Conservation (phyloP, 2,113 vertebrate species). For the Dipodomys merriami region DNA sequence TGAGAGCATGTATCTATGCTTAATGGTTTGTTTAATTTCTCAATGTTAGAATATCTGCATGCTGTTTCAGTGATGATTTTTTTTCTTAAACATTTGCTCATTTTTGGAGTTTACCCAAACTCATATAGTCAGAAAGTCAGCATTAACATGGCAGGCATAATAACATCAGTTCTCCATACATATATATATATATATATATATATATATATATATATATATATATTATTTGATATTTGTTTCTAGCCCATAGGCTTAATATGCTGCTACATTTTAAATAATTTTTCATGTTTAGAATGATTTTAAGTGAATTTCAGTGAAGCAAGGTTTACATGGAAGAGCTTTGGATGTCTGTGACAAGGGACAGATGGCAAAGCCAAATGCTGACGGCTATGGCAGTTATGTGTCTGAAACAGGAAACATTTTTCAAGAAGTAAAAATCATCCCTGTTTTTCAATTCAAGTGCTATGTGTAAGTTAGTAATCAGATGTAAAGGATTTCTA, state of each 20-base stretch:
- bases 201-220: no score
- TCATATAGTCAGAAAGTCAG: slow-evolving; percentile 34
- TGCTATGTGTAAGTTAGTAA: background rate
- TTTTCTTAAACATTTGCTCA: slow-evolving; percentile 75
- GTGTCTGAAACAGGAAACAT: slow-evolving; percentile 72
- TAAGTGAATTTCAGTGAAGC: slow-evolving; percentile 62
- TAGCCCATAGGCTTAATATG: slow-evolving; percentile 61
- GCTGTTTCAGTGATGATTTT: slow-evolving; percentile 42
- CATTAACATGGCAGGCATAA: slow-evolving; percentile 64
- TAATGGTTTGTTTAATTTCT: slow-evolving; percentile 51
- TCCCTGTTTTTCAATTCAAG: slow-evolving; percentile 25
- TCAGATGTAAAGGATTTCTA: slow-evolving; percentile 29
- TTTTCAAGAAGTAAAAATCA: slow-evolving; percentile 68
- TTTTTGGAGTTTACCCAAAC: slow-evolving; percentile 69
- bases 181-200: no score
- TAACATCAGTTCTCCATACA: slow-evolving; percentile 41
- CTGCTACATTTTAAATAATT: slow-evolving; percentile 74
- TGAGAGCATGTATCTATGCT: background rate
- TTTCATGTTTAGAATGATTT: slow-evolving; percentile 72
- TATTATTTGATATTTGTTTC: slow-evolving; percentile 46
- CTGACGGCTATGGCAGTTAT: slow-evolving; percentile 73
- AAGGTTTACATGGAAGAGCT: slow-evolving; percentile 66
- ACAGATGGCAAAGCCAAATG: slow-evolving; percentile 77
- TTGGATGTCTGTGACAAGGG: slow-evolving; percentile 68
- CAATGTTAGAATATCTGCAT: slow-evolving; percentile 55